Conservation (phyloP, 2,888 invertebrate genomes). For the Colletes collaris region DNA sequence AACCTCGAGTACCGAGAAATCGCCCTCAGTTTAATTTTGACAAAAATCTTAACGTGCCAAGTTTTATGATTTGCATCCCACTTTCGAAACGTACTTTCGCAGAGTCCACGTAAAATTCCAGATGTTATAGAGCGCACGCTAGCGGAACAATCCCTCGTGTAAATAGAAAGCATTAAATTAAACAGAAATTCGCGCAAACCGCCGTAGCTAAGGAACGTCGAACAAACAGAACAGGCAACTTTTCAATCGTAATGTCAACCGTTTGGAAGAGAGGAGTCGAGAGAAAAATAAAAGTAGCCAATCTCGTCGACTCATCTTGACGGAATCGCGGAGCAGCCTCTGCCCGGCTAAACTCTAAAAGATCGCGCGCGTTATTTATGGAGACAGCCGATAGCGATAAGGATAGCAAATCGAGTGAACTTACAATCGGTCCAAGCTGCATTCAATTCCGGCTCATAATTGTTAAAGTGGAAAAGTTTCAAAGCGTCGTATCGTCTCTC, state of each 20-base stretch:
- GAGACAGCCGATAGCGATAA: constrained; percentile 76
- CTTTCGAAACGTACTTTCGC: no score
- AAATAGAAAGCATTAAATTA: not conserved
- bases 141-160: not conserved
- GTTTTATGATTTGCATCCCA: no score
- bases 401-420: constrained; percentile 78
- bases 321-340: constrained; percentile 26
- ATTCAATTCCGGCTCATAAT: constrained; percentile 80
- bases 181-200: not conserved
- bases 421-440: constrained; percentile 77
- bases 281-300: constrained; percentile 38
- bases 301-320: constrained; percentile 51
- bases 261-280: not conserved
- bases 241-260: constrained; percentile 30
- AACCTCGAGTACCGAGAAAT: no score
- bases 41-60: no score
- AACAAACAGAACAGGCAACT: constrained; percentile 2
- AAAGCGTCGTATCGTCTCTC: constrained; percentile 69
- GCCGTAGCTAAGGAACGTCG: not conserved
- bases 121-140: no score
- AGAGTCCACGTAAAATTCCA: no score
- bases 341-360: constrained; percentile 52
- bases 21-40: no score
- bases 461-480: constrained; percentile 80
- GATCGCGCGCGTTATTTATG: constrained; percentile 75